These are phyloP conservation scores for Hypothenemus hampei DNA, from an alignment of 1,140 invertebrate genomes.

Conservation along the genomic window DNA sequence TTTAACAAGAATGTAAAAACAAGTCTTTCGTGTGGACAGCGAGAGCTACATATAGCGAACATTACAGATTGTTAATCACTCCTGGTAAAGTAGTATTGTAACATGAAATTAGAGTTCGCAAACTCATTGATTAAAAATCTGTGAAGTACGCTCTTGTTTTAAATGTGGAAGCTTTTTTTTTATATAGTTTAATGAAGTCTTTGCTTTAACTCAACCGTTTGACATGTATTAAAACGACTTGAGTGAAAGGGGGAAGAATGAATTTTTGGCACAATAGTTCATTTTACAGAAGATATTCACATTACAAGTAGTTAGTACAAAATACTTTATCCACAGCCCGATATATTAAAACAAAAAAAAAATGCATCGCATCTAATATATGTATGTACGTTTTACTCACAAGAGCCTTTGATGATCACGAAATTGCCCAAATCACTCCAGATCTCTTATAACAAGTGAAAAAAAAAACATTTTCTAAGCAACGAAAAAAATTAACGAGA, in stretches of 20 bases:
- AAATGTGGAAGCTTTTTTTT: too few species aligned
- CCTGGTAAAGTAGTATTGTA: too few species aligned
- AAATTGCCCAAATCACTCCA: slow-evolving; percentile 39
- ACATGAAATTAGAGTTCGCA: too few species aligned
- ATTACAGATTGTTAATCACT: too few species aligned
- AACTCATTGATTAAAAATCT: too few species aligned
- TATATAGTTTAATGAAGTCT: background rate
- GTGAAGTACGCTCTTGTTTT: too few species aligned
- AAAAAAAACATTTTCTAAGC: slow-evolving; percentile 17
- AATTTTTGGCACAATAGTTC: slow-evolving; percentile 41
- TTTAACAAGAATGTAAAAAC: slow-evolving; percentile 10
- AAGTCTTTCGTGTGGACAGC: too few species aligned
- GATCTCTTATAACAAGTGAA: too few species aligned
- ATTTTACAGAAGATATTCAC: slow-evolving; percentile 30
- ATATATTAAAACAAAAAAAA: slow-evolving; percentile 34
- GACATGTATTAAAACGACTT: too few species aligned
- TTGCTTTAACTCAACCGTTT: too few species aligned
- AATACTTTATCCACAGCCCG: slow-evolving; percentile 38
- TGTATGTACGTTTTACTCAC: slow-evolving; percentile 5
- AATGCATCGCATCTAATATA: slow-evolving; percentile 28
- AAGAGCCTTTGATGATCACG: slow-evolving; percentile 23
- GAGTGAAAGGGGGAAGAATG: slow-evolving; percentile 19
- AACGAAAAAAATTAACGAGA: slow-evolving; percentile 17
- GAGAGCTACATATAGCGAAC: too few species aligned
- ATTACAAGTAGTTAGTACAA: slow-evolving; percentile 28